Evolutionary conservation across 2,888 invertebrate species (phyloP).

Genomic region (Galeruca laticollis): DNA sequence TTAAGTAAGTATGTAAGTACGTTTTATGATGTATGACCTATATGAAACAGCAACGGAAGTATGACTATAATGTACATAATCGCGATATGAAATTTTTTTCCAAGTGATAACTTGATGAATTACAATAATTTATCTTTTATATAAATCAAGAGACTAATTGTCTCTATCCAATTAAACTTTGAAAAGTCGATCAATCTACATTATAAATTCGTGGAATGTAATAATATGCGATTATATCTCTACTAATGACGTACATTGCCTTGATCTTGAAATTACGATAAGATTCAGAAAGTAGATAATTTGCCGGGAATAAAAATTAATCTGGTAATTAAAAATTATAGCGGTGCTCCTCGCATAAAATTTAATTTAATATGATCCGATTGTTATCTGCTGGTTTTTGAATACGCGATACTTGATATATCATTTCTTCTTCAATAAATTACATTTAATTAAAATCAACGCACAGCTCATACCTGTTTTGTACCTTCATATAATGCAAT

Average conservation of each 20-base stretch:
- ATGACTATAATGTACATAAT: too few species aligned
- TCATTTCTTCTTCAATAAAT: not conserved
- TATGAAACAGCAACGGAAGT: too few species aligned
- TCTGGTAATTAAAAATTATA: conserved; percentile 33
- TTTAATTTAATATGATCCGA: conserved; percentile 24
- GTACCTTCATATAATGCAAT: too few species aligned
- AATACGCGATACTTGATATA: conserved; percentile 17
- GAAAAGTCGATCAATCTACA: conserved; percentile 3
- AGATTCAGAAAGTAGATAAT: conserved; percentile 6
- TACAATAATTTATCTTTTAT: not conserved
- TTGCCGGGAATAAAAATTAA: conserved; percentile 23
- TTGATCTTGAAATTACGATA: conserved; percentile 22
- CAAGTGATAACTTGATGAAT: conserved; percentile 2
- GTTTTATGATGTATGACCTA: too few species aligned
- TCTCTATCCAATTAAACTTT: conserved; percentile 10
- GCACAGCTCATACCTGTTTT: too few species aligned
- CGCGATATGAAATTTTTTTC: not conserved
- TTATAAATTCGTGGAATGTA: conserved; percentile 12
- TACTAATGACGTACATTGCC: conserved; percentile 16
- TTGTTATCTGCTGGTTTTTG: conserved; percentile 25
- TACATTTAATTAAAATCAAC: not conserved
- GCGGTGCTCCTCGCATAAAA: conserved; percentile 19
- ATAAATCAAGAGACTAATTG: conserved; percentile 12
- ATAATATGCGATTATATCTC: conserved; percentile 12
- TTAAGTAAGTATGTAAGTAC: too few species aligned